phyloP scores from a whole-genome alignment of 2,113 vertebrate genomes.

The Phocoena sinus region DNA sequence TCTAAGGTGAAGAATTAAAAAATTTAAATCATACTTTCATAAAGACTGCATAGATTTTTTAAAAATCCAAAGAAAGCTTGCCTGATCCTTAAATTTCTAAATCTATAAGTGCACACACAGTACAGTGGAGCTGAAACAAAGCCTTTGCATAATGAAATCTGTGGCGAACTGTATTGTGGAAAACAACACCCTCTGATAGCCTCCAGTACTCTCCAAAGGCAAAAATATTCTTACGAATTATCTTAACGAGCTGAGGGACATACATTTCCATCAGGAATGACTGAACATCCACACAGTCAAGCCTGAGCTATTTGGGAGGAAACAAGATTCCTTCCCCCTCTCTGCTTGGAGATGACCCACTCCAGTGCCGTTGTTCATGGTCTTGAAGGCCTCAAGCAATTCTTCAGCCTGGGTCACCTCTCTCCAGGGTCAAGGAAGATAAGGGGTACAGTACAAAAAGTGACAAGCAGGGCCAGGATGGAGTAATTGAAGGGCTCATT shows the following conservation, averaged over 20 bases:
- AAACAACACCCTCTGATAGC: not conserved
- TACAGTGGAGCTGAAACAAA: not conserved
- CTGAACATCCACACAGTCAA: not conserved
- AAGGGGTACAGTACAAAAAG: not conserved
- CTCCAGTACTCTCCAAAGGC: constrained; percentile 41
- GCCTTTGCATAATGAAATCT: constrained; percentile 14
- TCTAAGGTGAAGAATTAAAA: not conserved
- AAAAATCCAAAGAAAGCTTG: not conserved
- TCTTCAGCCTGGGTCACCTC: not conserved
- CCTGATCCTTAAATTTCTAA: constrained; percentile 1
- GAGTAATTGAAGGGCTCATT: not conserved
- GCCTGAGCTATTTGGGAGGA: not conserved
- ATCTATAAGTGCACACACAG: not conserved
- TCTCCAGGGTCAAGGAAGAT: not conserved
- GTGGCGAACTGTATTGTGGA: constrained; percentile 1
- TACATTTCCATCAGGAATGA: constrained; percentile 22
- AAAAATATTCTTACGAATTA: constrained; percentile 49
- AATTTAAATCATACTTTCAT: not conserved
- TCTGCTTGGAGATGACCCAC: not conserved
- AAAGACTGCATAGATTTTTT: not conserved
- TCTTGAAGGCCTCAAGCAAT: not conserved
- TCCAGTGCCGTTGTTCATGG: not conserved
- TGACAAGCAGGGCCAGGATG: not conserved
- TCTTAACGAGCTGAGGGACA: constrained; percentile 46
- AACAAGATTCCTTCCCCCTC: not conserved